phyloP scores from a whole-genome alignment of 53 echinoderm and acorn worm genomes.

The Glandiceps talaboti region DNA sequence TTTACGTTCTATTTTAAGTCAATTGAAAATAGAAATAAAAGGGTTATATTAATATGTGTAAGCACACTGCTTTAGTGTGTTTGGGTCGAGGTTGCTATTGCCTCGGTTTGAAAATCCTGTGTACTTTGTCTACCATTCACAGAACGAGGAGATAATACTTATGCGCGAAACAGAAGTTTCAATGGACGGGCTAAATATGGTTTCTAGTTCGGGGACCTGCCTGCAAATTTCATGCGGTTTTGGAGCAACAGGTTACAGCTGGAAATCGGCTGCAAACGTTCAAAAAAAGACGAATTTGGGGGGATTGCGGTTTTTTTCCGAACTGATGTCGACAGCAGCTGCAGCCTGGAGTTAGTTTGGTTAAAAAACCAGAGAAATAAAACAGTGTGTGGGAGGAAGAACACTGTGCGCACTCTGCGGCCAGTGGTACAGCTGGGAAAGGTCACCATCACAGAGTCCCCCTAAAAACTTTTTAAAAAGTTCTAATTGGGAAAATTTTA shows the following conservation, averaged over 20 bases:
- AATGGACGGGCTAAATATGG: neutral
- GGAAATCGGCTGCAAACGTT: neutral
- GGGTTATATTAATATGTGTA: too few species aligned
- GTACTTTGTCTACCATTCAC: too few species aligned
- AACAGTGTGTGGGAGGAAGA: too few species aligned
- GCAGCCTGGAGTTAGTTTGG: neutral
- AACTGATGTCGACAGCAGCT: neutral
- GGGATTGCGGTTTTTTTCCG: neutral
- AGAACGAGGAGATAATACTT: too few species aligned
- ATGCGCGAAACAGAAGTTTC: neutral
- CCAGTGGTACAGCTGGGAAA: neutral
- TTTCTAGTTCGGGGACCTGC: neutral
- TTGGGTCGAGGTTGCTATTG: too few species aligned
- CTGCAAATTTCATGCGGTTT: neutral
- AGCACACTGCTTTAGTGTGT: too few species aligned
- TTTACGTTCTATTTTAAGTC: too few species aligned
- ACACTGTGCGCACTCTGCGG: neutral
- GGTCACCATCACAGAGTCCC: neutral
- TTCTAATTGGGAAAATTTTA: neutral
- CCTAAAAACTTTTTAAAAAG: neutral
- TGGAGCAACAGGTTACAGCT: neutral
- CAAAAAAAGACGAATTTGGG: neutral
- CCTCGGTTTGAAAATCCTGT: too few species aligned
- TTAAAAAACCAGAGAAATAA: neutral
- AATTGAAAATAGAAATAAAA: too few species aligned